Base-by-base conservation (phyloP, 2,888 invertebrate genomes). In the Cerastis rubricosa region DNA sequence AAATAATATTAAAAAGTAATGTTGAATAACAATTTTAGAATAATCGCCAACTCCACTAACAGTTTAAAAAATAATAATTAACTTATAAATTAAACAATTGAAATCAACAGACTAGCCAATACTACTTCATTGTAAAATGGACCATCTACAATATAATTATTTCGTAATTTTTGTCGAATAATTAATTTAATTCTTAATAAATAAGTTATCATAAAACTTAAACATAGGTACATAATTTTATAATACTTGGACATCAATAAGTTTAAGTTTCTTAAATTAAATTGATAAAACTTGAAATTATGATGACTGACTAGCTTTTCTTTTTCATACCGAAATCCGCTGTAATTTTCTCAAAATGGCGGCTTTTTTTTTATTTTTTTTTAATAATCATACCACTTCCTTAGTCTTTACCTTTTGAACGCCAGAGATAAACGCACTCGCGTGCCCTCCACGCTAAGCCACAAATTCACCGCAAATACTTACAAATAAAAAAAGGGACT, bases 171-270 rank as follows among this genome's bases (percentile, higher is more conserved):
- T 40, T 40, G 47, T 17, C 12, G 4, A 25, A 17, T 51, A 49
- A 17, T 14, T 73, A 40, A 35, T n/a, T 54, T 19, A 35, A 12
- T 54, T 25, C 43, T 17, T n/a, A 64, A 64, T 29, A 35, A 45
- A n/a, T 29, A 35, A 45, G 17, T 59, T 57, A 51, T 29, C 0
- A 17, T 25, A 73, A 57, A 14, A 43, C 7, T 35, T 35, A 59
- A 5, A 35, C 7, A 35, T 35, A n/a, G n/a, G n/a, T n/a, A 40
- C n/a, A 47, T 40, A 25, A 75, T 75, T 40, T 40, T 22, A 75
- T 75, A 74, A 75, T 74, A 75, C 74, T 74, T 75, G 45, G 47
- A 57, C 74, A 74, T 74, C 47, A 22, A 57, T 49, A 8, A 49
- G 19, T 8, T 49, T 22, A 51, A 9, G 73, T 7, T 9, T 73